phyloP scores from a whole-genome alignment of 2,888 invertebrate species.

The Orgyia antiqua region DNA sequence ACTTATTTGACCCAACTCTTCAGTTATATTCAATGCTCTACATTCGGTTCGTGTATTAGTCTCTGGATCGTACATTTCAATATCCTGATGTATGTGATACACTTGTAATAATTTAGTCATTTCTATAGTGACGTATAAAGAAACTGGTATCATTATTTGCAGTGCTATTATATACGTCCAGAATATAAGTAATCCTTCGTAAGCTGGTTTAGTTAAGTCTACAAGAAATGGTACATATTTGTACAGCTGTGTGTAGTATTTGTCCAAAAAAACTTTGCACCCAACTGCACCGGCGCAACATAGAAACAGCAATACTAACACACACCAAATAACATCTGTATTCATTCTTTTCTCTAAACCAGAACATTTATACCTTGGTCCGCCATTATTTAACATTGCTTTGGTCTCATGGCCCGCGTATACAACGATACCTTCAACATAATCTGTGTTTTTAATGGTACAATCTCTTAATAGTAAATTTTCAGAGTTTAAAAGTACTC shows the following conservation, averaged over 20 bases:
- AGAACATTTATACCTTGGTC: slow-evolving; percentile 95
- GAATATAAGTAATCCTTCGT: slow-evolving; percentile 91
- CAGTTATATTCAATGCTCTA: slow-evolving; percentile 96
- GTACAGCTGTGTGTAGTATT: slow-evolving; percentile 57
- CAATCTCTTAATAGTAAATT: slow-evolving; percentile 96
- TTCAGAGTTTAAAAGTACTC: slow-evolving; percentile 91
- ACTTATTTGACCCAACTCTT: slow-evolving; percentile 94
- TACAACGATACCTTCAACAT: slow-evolving; percentile 96
- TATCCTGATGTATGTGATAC: slow-evolving; percentile 95
- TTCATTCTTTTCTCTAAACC: slow-evolving; percentile 96
- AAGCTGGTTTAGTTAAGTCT: slow-evolving; percentile 76
- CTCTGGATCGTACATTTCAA: slow-evolving; percentile 89
- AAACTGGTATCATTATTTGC: slow-evolving; percentile 98
- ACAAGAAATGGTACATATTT: slow-evolving; percentile 83
- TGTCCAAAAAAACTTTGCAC: slow-evolving; percentile 90
- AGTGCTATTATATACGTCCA: slow-evolving; percentile 97
- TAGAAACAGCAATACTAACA: slow-evolving; percentile 91
- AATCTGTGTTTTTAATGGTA: slow-evolving; percentile 97
- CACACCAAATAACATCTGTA: slow-evolving; percentile 97
- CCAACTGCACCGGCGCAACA: slow-evolving; percentile 95
- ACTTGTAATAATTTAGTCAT: slow-evolving; percentile 97
- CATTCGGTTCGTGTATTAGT: slow-evolving; percentile 88
- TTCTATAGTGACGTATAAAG: slow-evolving; percentile 97
- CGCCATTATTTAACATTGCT: slow-evolving; percentile 97
- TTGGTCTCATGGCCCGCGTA: slow-evolving; percentile 99